Evolutionary conservation across 2,797 vertebrate species (phyloP).

Genomic region (Pristis pectinata): DNA sequence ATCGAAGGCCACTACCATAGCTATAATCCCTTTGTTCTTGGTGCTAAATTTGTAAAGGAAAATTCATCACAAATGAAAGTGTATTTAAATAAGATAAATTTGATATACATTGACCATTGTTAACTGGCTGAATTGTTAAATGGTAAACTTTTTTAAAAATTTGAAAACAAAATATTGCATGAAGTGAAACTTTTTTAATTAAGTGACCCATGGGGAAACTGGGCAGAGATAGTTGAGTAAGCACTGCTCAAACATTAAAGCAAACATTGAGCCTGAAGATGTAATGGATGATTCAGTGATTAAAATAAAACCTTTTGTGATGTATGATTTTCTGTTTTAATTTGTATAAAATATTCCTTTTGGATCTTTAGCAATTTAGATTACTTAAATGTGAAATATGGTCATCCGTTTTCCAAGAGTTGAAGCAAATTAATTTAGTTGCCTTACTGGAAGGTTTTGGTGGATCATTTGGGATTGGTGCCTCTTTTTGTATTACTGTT

Average conservation of each 20-base stretch:
- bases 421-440: not conserved
- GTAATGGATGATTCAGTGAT: not conserved
- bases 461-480: not conserved
- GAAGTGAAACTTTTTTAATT: not conserved
- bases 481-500: not conserved
- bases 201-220: not conserved
- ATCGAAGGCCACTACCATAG: not conserved
- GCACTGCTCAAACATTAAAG: not conserved
- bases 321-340: not conserved
- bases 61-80: not conserved
- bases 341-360: not conserved
- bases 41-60: not conserved
- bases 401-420: not conserved
- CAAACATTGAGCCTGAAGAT: too few species aligned
- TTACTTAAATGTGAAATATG: not conserved
- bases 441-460: not conserved
- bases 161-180: not conserved
- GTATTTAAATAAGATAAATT: not conserved
- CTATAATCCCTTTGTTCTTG: not conserved
- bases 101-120: not conserved
- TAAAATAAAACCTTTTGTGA: not conserved
- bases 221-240: not conserved
- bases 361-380: not conserved
- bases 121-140: not conserved
- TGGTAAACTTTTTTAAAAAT: not conserved